Evolutionary conservation across 2,113 vertebrate genomes (phyloP).

Genomic region (Pangasianodon hypophthalmus): DNA sequence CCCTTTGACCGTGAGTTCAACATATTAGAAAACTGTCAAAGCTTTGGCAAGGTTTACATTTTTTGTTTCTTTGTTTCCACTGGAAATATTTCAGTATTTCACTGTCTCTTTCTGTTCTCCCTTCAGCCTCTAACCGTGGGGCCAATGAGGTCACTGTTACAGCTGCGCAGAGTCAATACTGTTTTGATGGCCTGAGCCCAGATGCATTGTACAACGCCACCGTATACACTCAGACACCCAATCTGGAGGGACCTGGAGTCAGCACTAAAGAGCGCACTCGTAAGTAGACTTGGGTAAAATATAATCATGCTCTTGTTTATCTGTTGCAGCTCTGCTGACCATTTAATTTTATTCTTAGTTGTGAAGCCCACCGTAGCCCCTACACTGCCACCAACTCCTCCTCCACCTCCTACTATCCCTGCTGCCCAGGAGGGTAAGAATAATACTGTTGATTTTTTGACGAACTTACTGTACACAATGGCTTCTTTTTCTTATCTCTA

Average conservation of each 20-base stretch:
- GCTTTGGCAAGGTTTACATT: neutral
- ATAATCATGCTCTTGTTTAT: no score
- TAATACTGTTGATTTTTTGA: neutral
- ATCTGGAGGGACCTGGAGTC: constrained; percentile 91
- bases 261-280: constrained; percentile 84
- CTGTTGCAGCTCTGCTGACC: neutral
- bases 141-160: constrained; percentile 92
- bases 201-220: constrained; percentile 88
- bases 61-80: neutral
- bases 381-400: constrained; percentile 86
- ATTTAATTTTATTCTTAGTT: constrained; percentile 69
- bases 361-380: constrained; percentile 89
- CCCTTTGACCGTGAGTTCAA: constrained; percentile 81
- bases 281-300: constrained; percentile 65
- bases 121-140: constrained; percentile 71
- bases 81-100: neutral
- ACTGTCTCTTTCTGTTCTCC: neutral
- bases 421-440: constrained; percentile 87
- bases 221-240: constrained; percentile 90
- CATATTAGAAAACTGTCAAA: neutral
- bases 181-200: constrained; percentile 86
- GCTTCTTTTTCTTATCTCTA: neutral
- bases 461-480: neutral
- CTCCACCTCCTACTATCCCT: constrained; percentile 88
- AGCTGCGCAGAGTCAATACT: constrained; percentile 85